These are phyloP conservation scores for Lamprotornis superbus DNA, from an alignment of 2,113 vertebrate genomes.

Conservation along the genomic window DNA sequence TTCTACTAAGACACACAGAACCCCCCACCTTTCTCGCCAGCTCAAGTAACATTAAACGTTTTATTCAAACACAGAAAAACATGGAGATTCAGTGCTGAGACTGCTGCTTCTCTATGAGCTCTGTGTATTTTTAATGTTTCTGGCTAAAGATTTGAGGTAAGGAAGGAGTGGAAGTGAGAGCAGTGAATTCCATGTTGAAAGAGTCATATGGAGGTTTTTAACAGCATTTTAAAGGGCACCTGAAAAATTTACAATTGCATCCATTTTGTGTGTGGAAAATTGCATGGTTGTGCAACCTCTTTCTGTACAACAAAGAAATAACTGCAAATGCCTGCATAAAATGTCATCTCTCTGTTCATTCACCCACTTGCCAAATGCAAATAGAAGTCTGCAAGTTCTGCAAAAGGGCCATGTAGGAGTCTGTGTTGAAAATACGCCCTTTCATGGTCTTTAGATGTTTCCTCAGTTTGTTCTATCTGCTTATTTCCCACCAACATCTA, in stretches of 20 bases:
- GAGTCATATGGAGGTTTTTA: slow-evolving; percentile 45
- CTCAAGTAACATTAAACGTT: slow-evolving; percentile 61
- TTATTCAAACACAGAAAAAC: slow-evolving; percentile 57
- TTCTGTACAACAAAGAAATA: not conserved
- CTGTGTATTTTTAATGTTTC: slow-evolving; percentile 48
- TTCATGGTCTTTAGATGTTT: slow-evolving; percentile 5
- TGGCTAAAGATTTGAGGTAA: slow-evolving; percentile 53
- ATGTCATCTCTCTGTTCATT: slow-evolving; percentile 28
- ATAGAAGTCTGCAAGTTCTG: slow-evolving; percentile 7
- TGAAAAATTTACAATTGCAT: slow-evolving; percentile 2
- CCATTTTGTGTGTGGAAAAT: not conserved
- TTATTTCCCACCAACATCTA: not conserved
- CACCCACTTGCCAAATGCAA: slow-evolving; percentile 35
- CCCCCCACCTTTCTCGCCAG: slow-evolving; percentile 34
- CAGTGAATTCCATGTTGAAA: slow-evolving; percentile 49
- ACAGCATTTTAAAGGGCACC: slow-evolving; percentile 23
- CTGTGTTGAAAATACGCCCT: not conserved
- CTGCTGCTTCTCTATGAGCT: slow-evolving; percentile 26
- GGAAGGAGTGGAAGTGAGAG: slow-evolving; percentile 51
- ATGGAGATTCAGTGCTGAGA: not conserved
- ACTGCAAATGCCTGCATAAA: not conserved
- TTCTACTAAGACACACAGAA: slow-evolving; percentile 48
- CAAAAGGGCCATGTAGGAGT: not conserved
- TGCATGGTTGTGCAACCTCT: not conserved
- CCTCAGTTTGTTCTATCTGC: not conserved